These are phyloP conservation scores for Megaceryle torquata DNA, from an alignment of 2,113 vertebrate genomes.

Conservation along the genomic window DNA sequence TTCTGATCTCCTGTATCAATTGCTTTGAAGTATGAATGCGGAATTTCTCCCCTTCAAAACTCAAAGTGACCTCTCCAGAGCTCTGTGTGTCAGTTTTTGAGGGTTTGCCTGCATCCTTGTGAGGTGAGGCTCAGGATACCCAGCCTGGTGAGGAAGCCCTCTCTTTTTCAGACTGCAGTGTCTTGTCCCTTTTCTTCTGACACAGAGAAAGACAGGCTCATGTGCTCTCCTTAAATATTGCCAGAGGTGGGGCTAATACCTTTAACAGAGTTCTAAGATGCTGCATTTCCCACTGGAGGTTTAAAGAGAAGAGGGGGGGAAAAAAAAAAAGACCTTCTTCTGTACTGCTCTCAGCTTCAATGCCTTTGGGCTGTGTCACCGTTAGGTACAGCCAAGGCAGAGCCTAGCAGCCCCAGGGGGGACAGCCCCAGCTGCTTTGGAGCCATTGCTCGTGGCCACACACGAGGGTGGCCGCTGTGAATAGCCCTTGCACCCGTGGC, in stretches of 20 bases:
- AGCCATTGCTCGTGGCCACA: neutral
- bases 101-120: neutral
- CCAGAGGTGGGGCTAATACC: neutral
- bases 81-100: neutral
- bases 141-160: neutral
- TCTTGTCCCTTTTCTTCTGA: neutral
- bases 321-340: neutral
- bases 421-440: neutral
- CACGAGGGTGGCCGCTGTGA: too few relatives aligned
- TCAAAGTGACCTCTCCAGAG: neutral
- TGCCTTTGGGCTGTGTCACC: neutral
- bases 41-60: neutral
- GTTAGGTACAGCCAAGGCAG: neutral
- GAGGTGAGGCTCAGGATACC: neutral
- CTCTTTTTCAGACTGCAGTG: neutral
- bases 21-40: neutral
- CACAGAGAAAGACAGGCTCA: neutral
- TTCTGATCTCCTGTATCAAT: neutral
- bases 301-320: neutral
- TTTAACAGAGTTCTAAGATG: neutral
- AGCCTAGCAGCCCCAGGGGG: rapidly evolving
- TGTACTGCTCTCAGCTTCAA: neutral
- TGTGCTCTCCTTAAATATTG: neutral
- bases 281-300: neutral
- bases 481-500: neutral